Evolutionary conservation across 2,797 vertebrate species (phyloP).

Genomic region (Phalloptychus januarius): DNA sequence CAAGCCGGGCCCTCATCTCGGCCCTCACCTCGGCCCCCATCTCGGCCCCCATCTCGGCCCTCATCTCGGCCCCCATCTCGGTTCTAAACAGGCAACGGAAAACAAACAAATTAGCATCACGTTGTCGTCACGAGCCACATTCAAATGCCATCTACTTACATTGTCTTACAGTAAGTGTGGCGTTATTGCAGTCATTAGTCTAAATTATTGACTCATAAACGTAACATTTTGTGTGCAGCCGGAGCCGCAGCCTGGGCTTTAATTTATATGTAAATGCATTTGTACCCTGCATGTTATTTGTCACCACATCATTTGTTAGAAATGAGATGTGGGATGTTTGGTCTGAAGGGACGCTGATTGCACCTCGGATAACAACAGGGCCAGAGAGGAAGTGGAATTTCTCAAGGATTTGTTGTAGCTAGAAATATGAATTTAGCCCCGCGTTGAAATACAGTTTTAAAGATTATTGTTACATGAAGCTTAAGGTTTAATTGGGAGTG

Average conservation of each 20-base stretch:
- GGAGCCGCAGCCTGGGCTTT: conserved; percentile 58
- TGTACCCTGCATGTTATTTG: conserved; percentile 67
- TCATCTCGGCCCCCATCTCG: conserved; percentile 20
- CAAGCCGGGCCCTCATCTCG: too few species aligned
- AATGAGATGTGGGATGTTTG: conserved; percentile 65
- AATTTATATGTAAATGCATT: conserved; percentile 80
- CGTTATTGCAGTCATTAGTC: conserved; percentile 74
- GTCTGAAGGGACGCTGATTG: conserved; percentile 59
- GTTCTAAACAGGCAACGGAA: conserved; percentile 23
- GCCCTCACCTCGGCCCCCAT: conserved; percentile 23
- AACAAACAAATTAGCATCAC: conserved; percentile 43
- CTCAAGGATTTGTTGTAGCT: conserved; percentile 21
- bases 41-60: conserved; percentile 26
- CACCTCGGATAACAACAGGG: conserved; percentile 44
- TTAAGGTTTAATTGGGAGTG: background rate
- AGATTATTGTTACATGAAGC: background rate
- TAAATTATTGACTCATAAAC: conserved; percentile 73
- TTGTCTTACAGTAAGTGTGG: conserved; percentile 60
- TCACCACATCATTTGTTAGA: conserved; percentile 65
- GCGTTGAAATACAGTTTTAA: conserved; percentile 1
- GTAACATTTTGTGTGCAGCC: conserved; percentile 44
- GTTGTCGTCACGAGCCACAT: conserved; percentile 38
- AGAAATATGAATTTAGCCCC: conserved; percentile 14
- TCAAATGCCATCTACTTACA: conserved; percentile 60
- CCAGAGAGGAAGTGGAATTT: conserved; percentile 41